A percentile compares a stretch with the other conserved stretches of the same genome.
Evolutionary conservation across 2,797 vertebrate genomes (phyloP).

Genomic region (Ibycter americanus): DNA sequence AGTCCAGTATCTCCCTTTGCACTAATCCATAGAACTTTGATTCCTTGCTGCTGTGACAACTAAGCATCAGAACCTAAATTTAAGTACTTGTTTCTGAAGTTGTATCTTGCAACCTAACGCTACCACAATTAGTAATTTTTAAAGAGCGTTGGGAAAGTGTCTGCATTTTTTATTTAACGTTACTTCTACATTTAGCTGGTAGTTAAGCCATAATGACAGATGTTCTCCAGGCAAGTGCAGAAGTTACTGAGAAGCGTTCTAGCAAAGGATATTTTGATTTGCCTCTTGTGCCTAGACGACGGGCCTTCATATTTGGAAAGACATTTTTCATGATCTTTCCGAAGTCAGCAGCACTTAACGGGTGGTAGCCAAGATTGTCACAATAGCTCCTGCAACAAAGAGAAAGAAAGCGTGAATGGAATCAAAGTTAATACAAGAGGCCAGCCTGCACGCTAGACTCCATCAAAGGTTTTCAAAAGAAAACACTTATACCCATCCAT

Average conservation of each 20-base stretch:
- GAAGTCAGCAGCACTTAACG: conserved; percentile 97
- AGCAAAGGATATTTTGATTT: conserved; percentile 99
- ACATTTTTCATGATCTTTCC: conserved; percentile 99
- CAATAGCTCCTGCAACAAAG: conserved; percentile 94
- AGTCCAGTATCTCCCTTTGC: not conserved
- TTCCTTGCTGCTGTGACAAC: not conserved
- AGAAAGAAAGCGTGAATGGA: conserved; percentile 35
- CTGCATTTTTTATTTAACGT: conserved; percentile 78
- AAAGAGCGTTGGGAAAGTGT: conserved; percentile 53
- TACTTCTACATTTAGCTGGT: conserved; percentile 83
- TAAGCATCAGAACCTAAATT: not conserved
- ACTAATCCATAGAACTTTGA: not conserved
- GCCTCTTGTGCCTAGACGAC: conserved; percentile 98
- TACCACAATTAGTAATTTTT: conserved; percentile 50
- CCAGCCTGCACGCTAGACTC: not conserved
- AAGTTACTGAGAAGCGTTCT: conserved; percentile 46
- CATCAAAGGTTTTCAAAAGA: conserved; percentile 41
- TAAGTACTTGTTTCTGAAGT: not conserved
- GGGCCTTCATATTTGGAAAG: conserved; percentile 99
- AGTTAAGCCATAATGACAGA: conserved; percentile 82
- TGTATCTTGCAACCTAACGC: conserved; percentile 68
- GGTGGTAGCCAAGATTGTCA: conserved; percentile 99
- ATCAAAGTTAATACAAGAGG: not conserved
- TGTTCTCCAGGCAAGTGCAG: conserved; percentile 74
- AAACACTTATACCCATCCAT: not conserved